Evolutionary conservation across 2,888 invertebrate species (phyloP).

Genomic region (Podabrus alpinus): DNA sequence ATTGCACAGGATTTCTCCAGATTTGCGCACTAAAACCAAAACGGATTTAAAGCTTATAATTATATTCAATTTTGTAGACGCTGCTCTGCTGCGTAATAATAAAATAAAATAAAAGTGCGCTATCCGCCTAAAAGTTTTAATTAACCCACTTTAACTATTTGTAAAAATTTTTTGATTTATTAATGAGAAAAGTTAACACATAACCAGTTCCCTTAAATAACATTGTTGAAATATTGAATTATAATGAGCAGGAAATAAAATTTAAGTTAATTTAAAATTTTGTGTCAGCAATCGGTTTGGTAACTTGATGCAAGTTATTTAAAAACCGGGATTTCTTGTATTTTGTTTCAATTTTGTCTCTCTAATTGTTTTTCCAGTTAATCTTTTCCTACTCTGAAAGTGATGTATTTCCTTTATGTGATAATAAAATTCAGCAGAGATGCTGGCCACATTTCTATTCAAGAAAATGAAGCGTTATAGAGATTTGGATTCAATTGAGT

Average conservation of each 20-base stretch:
- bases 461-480: neutral
- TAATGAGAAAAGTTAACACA: neutral
- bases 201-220: neutral
- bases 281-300: neutral
- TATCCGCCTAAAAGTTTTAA: neutral
- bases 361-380: neutral
- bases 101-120: conserved; percentile 5
- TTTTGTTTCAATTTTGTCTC: neutral
- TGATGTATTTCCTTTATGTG: neutral
- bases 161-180: neutral
- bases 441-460: neutral
- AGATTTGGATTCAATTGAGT: neutral
- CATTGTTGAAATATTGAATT: neutral
- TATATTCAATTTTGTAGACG: conserved; percentile 4
- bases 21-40: neutral
- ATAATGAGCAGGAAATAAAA: neutral
- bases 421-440: neutral
- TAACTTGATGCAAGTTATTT: neutral
- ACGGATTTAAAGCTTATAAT: conserved; percentile 3
- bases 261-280: neutral
- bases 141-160: neutral
- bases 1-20: neutral
- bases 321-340: neutral
- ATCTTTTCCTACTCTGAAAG: neutral
- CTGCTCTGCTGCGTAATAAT: conserved; percentile 4